These are phyloP conservation scores for Erythrocebus patas DNA, from an alignment of 2,113 vertebrate species.

Conservation along the genomic window DNA sequence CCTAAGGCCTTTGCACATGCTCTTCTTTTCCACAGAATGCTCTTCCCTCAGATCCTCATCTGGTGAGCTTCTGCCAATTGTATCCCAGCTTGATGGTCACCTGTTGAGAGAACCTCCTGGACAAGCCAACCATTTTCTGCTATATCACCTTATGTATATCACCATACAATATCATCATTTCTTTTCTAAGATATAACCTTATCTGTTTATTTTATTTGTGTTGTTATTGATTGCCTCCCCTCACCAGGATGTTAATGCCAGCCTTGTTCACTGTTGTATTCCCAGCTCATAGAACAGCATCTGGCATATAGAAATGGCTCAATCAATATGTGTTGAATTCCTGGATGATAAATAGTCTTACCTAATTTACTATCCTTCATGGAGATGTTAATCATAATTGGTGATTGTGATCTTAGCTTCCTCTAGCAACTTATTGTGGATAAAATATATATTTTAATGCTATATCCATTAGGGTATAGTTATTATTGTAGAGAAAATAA, in stretches of 20 bases:
- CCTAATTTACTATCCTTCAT: not conserved
- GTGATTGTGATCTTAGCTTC: not conserved
- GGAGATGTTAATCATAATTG: not conserved
- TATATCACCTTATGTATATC: fast-evolving
- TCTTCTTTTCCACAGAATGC: not conserved
- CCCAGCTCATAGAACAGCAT: not conserved
- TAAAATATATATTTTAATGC: not conserved
- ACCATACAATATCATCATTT: not conserved
- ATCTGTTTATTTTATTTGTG: not conserved
- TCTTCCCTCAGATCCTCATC: not conserved
- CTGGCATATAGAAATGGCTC: not conserved
- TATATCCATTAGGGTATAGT: not conserved
- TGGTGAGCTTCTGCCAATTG: not conserved
- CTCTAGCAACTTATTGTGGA: too few relatives aligned
- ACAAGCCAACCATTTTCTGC: too few relatives aligned
- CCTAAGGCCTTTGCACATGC: not conserved
- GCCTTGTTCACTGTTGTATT: not conserved
- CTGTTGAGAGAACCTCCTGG: not conserved
- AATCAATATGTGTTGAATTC: not conserved
- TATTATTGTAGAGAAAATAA: not conserved
- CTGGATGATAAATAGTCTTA: not conserved
- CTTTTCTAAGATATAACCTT: not conserved
- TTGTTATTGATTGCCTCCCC: not conserved
- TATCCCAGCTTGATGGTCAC: not conserved
- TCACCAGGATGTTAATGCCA: not conserved